These are phyloP conservation scores for Catonia carolina DNA, from an alignment of 2,888 invertebrate species.

Conservation along the genomic window DNA sequence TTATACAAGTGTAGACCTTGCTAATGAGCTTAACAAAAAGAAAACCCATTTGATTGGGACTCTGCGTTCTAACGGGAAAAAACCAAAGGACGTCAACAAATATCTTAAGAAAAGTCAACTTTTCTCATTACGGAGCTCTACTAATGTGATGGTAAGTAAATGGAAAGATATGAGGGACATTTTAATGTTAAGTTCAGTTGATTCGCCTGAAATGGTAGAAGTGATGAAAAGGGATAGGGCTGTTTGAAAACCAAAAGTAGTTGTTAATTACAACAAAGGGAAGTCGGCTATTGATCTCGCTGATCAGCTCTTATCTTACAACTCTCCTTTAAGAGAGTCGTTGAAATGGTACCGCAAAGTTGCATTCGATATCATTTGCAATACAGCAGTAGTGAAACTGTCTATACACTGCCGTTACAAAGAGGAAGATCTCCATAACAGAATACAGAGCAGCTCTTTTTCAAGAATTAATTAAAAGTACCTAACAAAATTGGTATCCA, in stretches of 20 bases:
- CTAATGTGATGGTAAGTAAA: background rate
- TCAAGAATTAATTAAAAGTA: background rate
- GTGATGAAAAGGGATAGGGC: background rate
- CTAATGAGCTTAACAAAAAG: background rate
- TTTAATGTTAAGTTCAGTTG: background rate
- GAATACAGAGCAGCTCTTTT: background rate
- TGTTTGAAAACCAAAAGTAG: background rate
- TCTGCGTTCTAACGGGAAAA: background rate
- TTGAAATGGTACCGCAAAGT: slow-evolving; percentile 15
- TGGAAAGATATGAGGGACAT: background rate
- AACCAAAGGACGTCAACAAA: background rate
- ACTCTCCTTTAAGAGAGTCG: background rate
- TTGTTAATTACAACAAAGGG: background rate
- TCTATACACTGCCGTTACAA: background rate
- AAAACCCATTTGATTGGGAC: background rate
- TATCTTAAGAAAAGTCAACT: background rate
- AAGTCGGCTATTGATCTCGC: background rate
- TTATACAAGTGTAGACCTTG: background rate
- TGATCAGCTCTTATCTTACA: slow-evolving; percentile 1
- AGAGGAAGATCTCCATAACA: slow-evolving; percentile 10
- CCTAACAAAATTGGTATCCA: too few relatives aligned
- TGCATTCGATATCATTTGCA: slow-evolving; percentile 12
- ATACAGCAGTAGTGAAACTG: slow-evolving; percentile 7
- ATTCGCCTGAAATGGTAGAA: background rate
- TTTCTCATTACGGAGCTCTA: background rate